Percentiles rank a stretch among this genome's conserved stretches.
These are phyloP conservation scores for Apogon hyalosoma DNA, from an alignment of 2,797 vertebrate genomes.

Conservation along the genomic window DNA sequence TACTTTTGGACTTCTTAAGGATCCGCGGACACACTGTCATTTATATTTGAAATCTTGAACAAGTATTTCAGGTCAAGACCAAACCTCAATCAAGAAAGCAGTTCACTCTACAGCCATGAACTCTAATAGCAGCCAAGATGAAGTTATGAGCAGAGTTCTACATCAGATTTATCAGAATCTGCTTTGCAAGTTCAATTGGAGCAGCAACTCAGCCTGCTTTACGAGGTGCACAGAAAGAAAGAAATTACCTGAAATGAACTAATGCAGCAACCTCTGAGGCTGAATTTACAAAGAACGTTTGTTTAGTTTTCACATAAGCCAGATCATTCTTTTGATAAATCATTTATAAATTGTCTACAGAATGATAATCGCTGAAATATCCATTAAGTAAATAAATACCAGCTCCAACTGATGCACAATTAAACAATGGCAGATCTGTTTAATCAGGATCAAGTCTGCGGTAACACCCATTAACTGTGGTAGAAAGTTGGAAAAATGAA, in stretches of 20 bases:
- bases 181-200: constrained; percentile 36
- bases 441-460: constrained; percentile 37
- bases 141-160: constrained; percentile 17
- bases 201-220: constrained; percentile 14
- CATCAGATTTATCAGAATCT: constrained; percentile 10
- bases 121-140: constrained; percentile 44
- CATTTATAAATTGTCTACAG: constrained; percentile 39
- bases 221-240: constrained; percentile 1
- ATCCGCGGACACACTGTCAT: too few species aligned
- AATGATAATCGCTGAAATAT: constrained; percentile 29
- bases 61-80: constrained; percentile 18
- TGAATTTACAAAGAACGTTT: constrained; percentile 18
- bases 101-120: background rate
- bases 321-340: constrained; percentile 20
- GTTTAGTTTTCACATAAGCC: constrained; percentile 24
- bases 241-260: constrained; percentile 1
- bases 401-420: constrained; percentile 31
- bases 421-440: constrained; percentile 44
- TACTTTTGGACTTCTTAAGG: too few species aligned
- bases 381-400: constrained; percentile 25
- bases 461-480: constrained; percentile 73
- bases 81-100: constrained; percentile 46
- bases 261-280: constrained; percentile 7
- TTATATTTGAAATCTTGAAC: background rate
- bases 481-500: background rate